These are phyloP conservation scores for Thereva unica DNA, from an alignment of 2,888 invertebrate genomes.

Conservation along the genomic window DNA sequence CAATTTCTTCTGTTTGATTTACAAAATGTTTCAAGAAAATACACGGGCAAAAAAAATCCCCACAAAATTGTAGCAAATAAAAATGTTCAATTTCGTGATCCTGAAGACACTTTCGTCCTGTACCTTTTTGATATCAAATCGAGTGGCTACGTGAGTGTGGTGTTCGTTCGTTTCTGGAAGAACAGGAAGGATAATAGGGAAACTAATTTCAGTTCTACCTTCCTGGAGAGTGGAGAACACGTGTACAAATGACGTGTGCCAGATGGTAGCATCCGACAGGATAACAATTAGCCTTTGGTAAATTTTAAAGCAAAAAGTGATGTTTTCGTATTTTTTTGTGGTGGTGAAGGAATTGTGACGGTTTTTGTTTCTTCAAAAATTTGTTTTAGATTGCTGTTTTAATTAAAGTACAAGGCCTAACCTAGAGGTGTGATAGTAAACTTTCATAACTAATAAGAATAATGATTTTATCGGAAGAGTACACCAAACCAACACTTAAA, in stretches of 20 bases:
- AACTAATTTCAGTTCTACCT: background rate
- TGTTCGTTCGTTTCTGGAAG: background rate
- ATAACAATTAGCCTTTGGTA: constrained; percentile 24
- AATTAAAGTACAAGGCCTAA: too few species aligned
- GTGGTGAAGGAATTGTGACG: too few species aligned
- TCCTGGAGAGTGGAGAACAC: constrained; percentile 27
- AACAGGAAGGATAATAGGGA: background rate
- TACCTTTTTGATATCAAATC: too few species aligned
- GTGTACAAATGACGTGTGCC: constrained; percentile 41
- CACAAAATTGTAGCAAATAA: constrained; percentile 37
- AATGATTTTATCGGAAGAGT: too few species aligned
- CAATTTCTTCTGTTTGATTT: background rate
- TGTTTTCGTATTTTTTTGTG: too few species aligned
- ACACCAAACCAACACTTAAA: too few species aligned
- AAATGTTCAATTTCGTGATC: background rate
- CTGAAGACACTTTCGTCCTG: too few species aligned
- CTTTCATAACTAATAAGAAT: too few species aligned
- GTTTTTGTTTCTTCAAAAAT: too few species aligned
- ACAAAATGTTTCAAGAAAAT: background rate
- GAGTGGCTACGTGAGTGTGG: background rate
- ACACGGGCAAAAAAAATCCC: background rate
- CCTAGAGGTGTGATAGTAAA: too few species aligned
- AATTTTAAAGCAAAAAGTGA: constrained; percentile 12
- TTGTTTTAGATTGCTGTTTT: too few species aligned
- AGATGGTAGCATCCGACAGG: constrained; percentile 37